These are phyloP conservation scores for Gastrophysa polygoni DNA, from an alignment of 2,888 invertebrate genomes.

Conservation along the genomic window DNA sequence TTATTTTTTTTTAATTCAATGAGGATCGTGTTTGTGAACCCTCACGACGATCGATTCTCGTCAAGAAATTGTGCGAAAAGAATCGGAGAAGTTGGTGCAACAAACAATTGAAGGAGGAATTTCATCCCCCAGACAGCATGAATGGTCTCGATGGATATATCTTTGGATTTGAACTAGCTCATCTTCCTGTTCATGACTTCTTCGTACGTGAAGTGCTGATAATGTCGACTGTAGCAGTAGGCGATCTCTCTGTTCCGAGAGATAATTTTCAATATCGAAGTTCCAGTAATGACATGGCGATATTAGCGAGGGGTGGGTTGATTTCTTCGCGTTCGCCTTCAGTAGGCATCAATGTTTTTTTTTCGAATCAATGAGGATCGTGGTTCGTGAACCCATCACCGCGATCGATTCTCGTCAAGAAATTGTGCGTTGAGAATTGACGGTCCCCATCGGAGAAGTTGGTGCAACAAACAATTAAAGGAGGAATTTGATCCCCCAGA, in stretches of 20 bases:
- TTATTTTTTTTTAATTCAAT: neutral
- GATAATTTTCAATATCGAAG: too few relatives aligned
- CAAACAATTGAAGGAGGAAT: conserved; percentile 29
- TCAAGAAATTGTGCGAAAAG: conserved; percentile 13
- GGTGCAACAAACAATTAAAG: conserved; percentile 26
- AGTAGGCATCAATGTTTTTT: too few relatives aligned
- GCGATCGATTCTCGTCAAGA: conserved; percentile 4
- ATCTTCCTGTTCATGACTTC: too few relatives aligned
- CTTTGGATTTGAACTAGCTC: too few relatives aligned
- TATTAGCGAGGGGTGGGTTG: too few relatives aligned
- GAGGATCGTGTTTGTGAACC: neutral
- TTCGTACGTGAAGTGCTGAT: too few relatives aligned
- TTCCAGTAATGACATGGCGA: too few relatives aligned
- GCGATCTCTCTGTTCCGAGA: too few relatives aligned
- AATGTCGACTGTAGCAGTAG: too few relatives aligned
- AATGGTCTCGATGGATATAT: too few relatives aligned
- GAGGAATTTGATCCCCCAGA: conserved; percentile 24
- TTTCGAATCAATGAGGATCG: neutral
- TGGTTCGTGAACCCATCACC: neutral
- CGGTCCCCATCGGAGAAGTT: conserved; percentile 18
- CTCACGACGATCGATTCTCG: neutral
- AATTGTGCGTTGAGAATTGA: conserved; percentile 12
- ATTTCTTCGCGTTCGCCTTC: too few relatives aligned
- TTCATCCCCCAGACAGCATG: conserved; percentile 20
- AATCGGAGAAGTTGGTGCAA: conserved; percentile 18